A percentile compares a stretch with the other conserved stretches of the same genome.
Evolutionary conservation across 2,113 vertebrate genomes (phyloP).

Genomic region (Garra rufa): DNA sequence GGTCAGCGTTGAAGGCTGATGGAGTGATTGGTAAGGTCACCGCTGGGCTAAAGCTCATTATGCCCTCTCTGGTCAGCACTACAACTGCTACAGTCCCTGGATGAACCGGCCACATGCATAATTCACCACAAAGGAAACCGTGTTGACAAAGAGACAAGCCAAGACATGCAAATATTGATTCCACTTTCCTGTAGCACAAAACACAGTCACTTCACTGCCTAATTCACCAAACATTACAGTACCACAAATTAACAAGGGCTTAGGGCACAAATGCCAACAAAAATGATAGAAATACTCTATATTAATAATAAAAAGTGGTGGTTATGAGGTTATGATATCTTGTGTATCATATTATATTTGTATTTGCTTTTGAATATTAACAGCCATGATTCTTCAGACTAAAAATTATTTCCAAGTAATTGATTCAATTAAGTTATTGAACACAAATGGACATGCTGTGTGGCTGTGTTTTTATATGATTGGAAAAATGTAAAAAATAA

Average conservation of each 20-base stretch:
- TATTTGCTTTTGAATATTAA: not conserved
- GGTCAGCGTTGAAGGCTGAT: not conserved
- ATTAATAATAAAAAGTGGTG: not conserved
- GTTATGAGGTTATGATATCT: not conserved
- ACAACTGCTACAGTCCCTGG: conserved; percentile 39
- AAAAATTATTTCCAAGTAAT: not conserved
- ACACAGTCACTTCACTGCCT: not conserved
- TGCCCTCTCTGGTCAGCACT: not conserved
- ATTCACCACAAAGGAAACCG: conserved; percentile 41
- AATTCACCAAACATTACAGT: not conserved
- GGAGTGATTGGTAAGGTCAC: conserved; percentile 19
- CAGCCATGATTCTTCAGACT: not conserved
- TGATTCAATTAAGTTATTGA: not conserved
- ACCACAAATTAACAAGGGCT: not conserved
- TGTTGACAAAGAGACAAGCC: conserved; percentile 39
- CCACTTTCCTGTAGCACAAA: not conserved
- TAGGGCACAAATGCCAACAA: not conserved
- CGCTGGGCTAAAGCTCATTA: conserved; percentile 8
- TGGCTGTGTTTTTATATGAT: not conserved
- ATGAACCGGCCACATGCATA: conserved; percentile 28
- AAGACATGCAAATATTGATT: conserved; percentile 50
- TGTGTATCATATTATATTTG: not conserved
- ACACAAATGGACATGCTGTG: not conserved
- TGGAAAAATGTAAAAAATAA: too few relatives aligned
- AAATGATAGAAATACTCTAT: not conserved